These are phyloP conservation scores for Galerucella calmariensis DNA, from an alignment of 2,888 invertebrate genomes.

Conservation along the genomic window DNA sequence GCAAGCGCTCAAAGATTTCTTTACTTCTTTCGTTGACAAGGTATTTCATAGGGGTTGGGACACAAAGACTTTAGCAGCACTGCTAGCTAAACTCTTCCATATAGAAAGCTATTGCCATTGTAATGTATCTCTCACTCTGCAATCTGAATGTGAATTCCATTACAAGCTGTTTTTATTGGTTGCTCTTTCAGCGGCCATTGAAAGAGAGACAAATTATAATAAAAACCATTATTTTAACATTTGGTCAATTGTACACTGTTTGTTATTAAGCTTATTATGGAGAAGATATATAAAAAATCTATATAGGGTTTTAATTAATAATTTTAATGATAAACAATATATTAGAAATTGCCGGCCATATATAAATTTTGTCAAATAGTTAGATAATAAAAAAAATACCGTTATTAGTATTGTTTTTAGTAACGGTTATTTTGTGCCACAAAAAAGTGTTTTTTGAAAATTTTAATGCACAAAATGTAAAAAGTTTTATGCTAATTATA, in stretches of 20 bases:
- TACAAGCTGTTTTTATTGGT: too few relatives aligned
- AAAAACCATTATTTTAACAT: not conserved
- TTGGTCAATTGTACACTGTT: constrained; percentile 20
- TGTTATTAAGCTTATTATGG: constrained; percentile 2
- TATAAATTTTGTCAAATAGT: constrained; percentile 45
- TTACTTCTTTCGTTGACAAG: too few relatives aligned
- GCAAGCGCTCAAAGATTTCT: too few relatives aligned
- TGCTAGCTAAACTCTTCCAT: too few relatives aligned
- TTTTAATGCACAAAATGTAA: not conserved
- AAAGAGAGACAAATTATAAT: not conserved
- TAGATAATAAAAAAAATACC: constrained; percentile 28
- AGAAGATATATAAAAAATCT: constrained; percentile 22
- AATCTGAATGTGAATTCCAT: too few relatives aligned
- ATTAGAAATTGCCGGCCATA: constrained; percentile 56
- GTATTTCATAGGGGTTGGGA: too few relatives aligned
- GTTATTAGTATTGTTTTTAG: constrained; percentile 29
- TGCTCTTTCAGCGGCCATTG: too few relatives aligned
- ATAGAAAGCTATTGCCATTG: too few relatives aligned
- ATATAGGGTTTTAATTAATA: constrained; percentile 40
- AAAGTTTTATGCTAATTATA: not conserved
- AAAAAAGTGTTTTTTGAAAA: constrained; percentile 13
- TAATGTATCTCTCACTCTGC: too few relatives aligned
- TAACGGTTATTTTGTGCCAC: constrained; percentile 17
- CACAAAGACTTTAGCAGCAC: too few relatives aligned
- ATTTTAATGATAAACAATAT: constrained; percentile 39